Base-by-base conservation (phyloP, 1,140 invertebrate species). In the Zaprionus davidi region DNA sequence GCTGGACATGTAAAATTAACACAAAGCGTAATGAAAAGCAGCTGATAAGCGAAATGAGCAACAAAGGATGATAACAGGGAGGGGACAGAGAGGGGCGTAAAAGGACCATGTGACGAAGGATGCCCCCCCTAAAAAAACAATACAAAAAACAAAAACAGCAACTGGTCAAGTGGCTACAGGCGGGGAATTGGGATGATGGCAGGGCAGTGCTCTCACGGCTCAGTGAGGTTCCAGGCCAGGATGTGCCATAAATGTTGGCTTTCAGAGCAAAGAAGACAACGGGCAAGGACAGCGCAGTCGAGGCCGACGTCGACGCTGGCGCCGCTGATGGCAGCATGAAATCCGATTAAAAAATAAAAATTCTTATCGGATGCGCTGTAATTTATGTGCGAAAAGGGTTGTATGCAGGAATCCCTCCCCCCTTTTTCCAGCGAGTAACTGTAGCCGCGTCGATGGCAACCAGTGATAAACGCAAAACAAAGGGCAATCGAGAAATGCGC, bases 271-370 rank as follows among this genome's bases (percentile, higher is more conserved):
- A 34, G 57, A 77, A 81, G 75, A 84, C 81, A 83, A 78, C 79
- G 64, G 71, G 69, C 57, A 51, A 51, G 46, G 46, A 24, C 20
- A 51, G 22, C 46, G 20, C 44, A 49, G 44, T 20, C 53, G 75
- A 58, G 34, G 59, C 53, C 70, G 55, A 53, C 68, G 71, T 44
- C 75, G 72, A 65, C 53, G 78, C 66, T 77, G 83, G 74, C 79
- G 72, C 76, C 84, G 75, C 67, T 87, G 85, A 90, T 84, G 85
- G 85, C 75, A 90, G 68, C 85, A 90, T 90, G 85, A 92, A 92
- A 92, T 92, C 91, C 91, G 91, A 92, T 92, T 92, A 92, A 92
- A 92, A 92, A 92, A 92, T 92, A 92, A 91, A 87, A 92, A 90
- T 81, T 84, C 91, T 92, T 92, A 92, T 92, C 91, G 88, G 91